Conservation (phyloP, 23 tunicate genomes). For the Ciona savignyi region DNA sequence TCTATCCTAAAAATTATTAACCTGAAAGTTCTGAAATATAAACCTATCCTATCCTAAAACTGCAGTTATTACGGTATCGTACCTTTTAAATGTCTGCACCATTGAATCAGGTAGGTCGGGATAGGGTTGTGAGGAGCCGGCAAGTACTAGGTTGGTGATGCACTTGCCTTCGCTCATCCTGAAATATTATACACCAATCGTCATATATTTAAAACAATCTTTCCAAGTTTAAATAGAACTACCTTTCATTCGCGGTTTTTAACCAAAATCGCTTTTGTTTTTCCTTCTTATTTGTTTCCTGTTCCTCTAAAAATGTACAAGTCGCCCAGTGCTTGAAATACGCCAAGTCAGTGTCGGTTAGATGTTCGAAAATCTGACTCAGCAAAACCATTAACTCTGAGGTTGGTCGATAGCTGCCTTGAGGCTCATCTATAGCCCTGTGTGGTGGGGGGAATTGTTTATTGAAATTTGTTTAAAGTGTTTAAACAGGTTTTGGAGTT, state of each 20-base stretch:
- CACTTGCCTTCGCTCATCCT: constrained; percentile 32
- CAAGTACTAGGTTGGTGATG: constrained; percentile 38
- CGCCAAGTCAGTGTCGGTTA: constrained; percentile 36
- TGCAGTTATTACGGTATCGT: no score
- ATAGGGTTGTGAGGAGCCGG: constrained; percentile 17
- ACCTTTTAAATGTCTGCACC: constrained; percentile 76
- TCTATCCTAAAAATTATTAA: no score
- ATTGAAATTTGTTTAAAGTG: no score
- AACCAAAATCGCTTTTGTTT: constrained; percentile 49
- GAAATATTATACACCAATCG: constrained; percentile 1
- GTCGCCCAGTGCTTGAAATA: constrained; percentile 92
- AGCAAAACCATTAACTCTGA: constrained; percentile 18
- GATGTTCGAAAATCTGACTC: constrained; percentile 21
- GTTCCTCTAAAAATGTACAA: constrained; percentile 61
- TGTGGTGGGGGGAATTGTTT: no score
- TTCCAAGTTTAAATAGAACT: no score
- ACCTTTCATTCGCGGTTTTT: constrained; percentile 66
- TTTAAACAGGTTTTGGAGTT: neutral
- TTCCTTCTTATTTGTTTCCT: constrained; percentile 21
- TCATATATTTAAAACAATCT: no score
- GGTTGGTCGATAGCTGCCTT: constrained; percentile 13
- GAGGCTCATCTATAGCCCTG: constrained; percentile 40
- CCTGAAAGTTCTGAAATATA: no score
- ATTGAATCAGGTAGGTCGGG: constrained; percentile 11
- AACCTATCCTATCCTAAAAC: no score